Evolutionary conservation across 2,888 invertebrate genomes (phyloP).

Genomic region (Pardosa pseudoannulata): DNA sequence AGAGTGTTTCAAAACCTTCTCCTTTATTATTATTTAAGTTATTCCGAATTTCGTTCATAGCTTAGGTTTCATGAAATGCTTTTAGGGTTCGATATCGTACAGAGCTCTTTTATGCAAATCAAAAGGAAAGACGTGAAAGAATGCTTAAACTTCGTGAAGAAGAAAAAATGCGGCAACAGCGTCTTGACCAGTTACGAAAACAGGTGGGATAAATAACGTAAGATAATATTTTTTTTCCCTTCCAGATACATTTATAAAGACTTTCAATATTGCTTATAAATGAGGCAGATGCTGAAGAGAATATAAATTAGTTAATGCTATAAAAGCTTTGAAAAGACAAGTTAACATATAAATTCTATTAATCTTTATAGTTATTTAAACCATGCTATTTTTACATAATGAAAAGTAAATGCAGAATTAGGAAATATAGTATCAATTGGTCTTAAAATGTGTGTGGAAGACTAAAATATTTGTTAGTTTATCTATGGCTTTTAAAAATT

Average conservation of each 20-base stretch:
- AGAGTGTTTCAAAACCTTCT: not conserved
- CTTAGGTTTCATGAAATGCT: constrained; percentile 64
- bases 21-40: not conserved
- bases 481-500: no score
- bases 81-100: constrained; percentile 72
- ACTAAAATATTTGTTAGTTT: no score
- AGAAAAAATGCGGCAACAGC: constrained; percentile 53
- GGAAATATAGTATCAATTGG: no score
- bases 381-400: no score
- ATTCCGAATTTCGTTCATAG: constrained; percentile 43
- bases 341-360: no score
- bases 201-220: constrained; percentile 73
- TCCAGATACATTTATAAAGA: not conserved
- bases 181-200: constrained; percentile 71
- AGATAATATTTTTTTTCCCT: constrained; percentile 55
- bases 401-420: no score
- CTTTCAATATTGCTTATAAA: no score
- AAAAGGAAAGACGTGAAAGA: constrained; percentile 66
- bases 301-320: no score
- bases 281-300: no score
- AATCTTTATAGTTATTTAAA: no score
- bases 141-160: constrained; percentile 69
- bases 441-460: no score
- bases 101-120: constrained; percentile 70
- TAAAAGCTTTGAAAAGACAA: no score